phyloP scores from a whole-genome alignment of 2,113 vertebrate genomes.

The Paralichthys olivaceus region DNA sequence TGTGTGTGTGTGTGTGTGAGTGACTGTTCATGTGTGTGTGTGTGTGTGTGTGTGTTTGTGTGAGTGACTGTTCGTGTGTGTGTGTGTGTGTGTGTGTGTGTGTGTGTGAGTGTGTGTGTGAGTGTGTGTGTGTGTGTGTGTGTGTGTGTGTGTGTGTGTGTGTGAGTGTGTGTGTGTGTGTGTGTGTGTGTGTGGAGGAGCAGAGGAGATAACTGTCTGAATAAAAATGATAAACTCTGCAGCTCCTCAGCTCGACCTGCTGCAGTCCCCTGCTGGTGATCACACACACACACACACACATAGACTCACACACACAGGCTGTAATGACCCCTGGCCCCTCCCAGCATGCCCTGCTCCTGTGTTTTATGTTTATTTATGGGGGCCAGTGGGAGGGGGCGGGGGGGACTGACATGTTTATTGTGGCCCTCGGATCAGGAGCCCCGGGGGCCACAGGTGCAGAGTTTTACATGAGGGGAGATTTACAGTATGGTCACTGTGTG shows the following conservation, averaged over 20 bases:
- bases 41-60: no score
- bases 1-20: no score
- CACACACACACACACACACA: conserved; percentile 16
- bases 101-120: no score
- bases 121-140: no score
- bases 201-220: conserved; percentile 43
- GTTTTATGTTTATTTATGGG: conserved; percentile 78
- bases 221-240: conserved; percentile 64
- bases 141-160: no score
- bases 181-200: background rate
- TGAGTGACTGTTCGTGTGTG: no score
- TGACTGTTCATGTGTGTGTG: no score
- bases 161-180: no score
- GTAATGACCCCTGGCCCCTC: conserved; percentile 56
- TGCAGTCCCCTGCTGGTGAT: conserved; percentile 23
- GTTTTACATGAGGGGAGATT: conserved; percentile 80
- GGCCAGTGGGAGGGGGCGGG: conserved; percentile 51
- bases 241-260: conserved; percentile 20
- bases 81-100: no score
- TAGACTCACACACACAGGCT: background rate
- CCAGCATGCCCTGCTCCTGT: conserved; percentile 59
- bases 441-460: conserved; percentile 79
- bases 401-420: conserved; percentile 80
- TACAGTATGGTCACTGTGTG: conserved; percentile 54
- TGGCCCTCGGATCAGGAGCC: conserved; percentile 59